Percentiles rank a stretch among this genome's conserved stretches.
phyloP scores from a whole-genome alignment of 2,888 invertebrate genomes.

The Aphodius sticticus region DNA sequence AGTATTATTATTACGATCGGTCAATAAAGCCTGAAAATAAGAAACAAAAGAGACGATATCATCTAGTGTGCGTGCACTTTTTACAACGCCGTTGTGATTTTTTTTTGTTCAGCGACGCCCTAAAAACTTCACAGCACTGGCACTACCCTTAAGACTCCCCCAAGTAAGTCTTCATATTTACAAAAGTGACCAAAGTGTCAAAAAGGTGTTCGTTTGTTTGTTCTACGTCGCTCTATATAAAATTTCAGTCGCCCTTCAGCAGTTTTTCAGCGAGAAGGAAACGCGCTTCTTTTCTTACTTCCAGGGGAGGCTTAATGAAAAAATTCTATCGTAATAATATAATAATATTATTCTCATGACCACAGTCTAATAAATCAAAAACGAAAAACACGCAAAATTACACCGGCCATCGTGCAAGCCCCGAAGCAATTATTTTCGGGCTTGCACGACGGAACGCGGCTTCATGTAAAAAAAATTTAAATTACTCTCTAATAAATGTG shows the following conservation, averaged over 20 bases:
- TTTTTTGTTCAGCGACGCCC: constrained; percentile 15
- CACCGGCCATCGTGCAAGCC: neutral
- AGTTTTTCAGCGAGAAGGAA: neutral
- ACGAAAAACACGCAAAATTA: constrained; percentile 41
- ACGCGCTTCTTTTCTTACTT: neutral
- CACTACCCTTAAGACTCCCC: neutral
- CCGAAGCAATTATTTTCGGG: too few relatives aligned
- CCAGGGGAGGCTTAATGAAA: neutral
- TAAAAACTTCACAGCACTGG: constrained; percentile 26
- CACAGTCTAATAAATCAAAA: constrained; percentile 54
- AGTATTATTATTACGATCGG: constrained; percentile 23
- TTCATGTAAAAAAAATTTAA: neutral
- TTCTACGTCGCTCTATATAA: neutral
- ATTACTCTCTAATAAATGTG: constrained; percentile 15
- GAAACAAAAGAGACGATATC: constrained; percentile 16
- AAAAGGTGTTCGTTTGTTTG: neutral
- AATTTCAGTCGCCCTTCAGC: too few relatives aligned
- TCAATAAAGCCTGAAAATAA: constrained; percentile 14
- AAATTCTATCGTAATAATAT: constrained; percentile 18
- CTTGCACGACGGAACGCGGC: too few relatives aligned
- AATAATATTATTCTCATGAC: constrained; percentile 43
- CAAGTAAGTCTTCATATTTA: neutral
- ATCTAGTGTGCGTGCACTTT: constrained; percentile 14
- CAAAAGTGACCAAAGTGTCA: neutral
- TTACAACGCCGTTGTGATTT: constrained; percentile 8